Base-by-base conservation (phyloP, 2,113 vertebrate genomes). In the Diphyllodes magnificus region DNA sequence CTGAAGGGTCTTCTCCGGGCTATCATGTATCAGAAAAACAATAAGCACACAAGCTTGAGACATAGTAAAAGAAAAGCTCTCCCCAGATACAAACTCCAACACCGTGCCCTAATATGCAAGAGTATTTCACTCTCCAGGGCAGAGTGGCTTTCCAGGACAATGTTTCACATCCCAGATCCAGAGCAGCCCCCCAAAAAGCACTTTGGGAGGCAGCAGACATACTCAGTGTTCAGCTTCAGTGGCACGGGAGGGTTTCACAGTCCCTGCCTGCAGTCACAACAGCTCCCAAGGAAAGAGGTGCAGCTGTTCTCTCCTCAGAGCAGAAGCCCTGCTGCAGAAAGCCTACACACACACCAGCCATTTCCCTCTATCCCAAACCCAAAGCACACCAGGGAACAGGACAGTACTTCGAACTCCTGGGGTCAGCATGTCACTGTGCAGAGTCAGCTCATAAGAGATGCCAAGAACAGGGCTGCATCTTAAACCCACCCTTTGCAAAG, bases 161-260 rank as follows among this genome's bases (percentile, higher is more conserved):
- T 0, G 1, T 28, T 78, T 53, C 53, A 60, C 23, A 70, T 14
- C 47, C 37, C 31, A 76, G 9, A 47, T 44, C 37, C 54, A 37
- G 11, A 72, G 31, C 1, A 1, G 49, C 21, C 25, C 47, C 21
- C 42, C 2, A 2, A 1, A 1, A 72, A 80, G 39, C 40, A 23
- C 31, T 56, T n/a, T 33, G 42, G 35, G 88, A 85, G 13, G 37
- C 35, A 82, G 35, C n/a, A 85, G 47, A 40, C 7, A 18, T 4
- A 2, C 37, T 37, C 11, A 65, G 40, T 0, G 1, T 13, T 75
- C 39, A 45, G 60, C 37, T 80, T 53, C 66, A 63, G 68, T 1
- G 1, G 45, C 8, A 3, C 11, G 1, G 47, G 51, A 33, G 11
- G 16, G 30, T 49, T 92, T 66, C 69, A 27, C 47, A 54, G 42